Evolutionary conservation across 1,140 invertebrate genomes (phyloP), one percentile per base, ranked within the genome.

Genomic region (Drosophila bifasciata): DNA sequence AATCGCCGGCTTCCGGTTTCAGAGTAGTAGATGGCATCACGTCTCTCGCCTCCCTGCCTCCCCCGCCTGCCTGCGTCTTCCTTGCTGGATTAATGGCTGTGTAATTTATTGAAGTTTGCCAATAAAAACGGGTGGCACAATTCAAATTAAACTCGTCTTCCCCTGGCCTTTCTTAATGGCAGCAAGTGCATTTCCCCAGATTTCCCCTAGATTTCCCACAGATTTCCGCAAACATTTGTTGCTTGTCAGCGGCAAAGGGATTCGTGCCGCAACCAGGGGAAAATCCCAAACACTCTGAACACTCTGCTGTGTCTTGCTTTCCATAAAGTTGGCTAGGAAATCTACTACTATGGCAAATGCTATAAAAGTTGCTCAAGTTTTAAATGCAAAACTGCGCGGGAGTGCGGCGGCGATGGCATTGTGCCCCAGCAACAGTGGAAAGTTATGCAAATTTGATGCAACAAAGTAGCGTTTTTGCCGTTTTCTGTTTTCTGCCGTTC

Each of bases 391-490:
- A 19, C 25, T 50, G 61, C 23, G 53, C 5, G 16, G 32, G 41
- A 19, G 23, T 17, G 28, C 19, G 41, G 39, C 16, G n/a, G n/a
- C n/a, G n/a, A n/a, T n/a, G n/a, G 23, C 21, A 44, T 53, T 25
- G 36, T 23, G 61, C 13, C 25, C 46, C 56, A 51, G 60, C 53
- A 69, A 69, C 66, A 69, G 66, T 48, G 66, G 49, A 88, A 78
- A 83, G 74, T 86, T 86, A 86, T 86, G 81, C 83, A 86, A 88
- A 88, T 86, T 78, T 81, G 67, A 72, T 83, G 83, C 83, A 86
- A 76, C 78, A 86, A 79, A 86, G 83, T 88, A 88, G 78, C 48
- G 50, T 51, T 70, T 66, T 76, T 80, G 70, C 23, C 7, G 5
- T 25, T 13, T 13, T 0, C 11, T 13, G 11, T 36, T 36, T 21